Evolutionary conservation across 53 echinoderm and acorn worm genomes (phyloP).

Genomic region (Patiria pectinifera): DNA sequence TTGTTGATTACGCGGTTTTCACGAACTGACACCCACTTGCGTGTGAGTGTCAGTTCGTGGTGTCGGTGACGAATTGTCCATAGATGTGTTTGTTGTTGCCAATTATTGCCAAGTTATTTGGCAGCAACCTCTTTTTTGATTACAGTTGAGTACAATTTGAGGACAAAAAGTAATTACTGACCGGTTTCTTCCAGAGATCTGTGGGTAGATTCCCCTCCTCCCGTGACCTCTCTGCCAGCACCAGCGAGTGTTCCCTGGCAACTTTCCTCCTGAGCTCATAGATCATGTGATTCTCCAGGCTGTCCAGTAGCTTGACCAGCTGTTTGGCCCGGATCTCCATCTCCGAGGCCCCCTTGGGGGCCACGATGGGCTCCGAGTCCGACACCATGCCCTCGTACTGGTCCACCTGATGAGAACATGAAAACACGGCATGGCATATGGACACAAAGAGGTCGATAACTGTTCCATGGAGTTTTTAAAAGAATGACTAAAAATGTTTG

Average conservation of each 20-base stretch:
- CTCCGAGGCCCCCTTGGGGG: constrained; percentile 89
- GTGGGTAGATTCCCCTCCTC: constrained; percentile 97
- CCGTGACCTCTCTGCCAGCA: constrained; percentile 90
- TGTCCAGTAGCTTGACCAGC: constrained; percentile 90
- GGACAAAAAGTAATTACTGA: constrained; percentile 45
- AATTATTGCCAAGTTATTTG: too few relatives aligned
- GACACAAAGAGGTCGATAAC: too few relatives aligned
- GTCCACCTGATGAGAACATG: constrained; percentile 67
- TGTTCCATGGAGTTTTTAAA: too few relatives aligned
- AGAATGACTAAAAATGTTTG: too few relatives aligned
- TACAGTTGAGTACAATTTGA: too few relatives aligned
- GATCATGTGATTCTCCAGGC: constrained; percentile 94
- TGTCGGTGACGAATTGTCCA: too few relatives aligned
- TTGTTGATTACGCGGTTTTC: too few relatives aligned
- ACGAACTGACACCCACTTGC: too few relatives aligned
- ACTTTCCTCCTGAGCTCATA: constrained; percentile 91
- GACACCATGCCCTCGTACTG: constrained; percentile 91
- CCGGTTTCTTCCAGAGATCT: constrained; percentile 98
- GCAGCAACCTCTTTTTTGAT: too few relatives aligned
- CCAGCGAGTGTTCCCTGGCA: constrained; percentile 89
- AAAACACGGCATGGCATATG: neutral
- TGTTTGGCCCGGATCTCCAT: constrained; percentile 98
- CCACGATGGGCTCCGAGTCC: constrained; percentile 88
- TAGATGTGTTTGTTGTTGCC: too few relatives aligned
- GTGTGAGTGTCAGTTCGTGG: too few relatives aligned